Evolutionary conservation across 2,888 invertebrate species (phyloP).

Genomic region (Drosophila anomalata): DNA sequence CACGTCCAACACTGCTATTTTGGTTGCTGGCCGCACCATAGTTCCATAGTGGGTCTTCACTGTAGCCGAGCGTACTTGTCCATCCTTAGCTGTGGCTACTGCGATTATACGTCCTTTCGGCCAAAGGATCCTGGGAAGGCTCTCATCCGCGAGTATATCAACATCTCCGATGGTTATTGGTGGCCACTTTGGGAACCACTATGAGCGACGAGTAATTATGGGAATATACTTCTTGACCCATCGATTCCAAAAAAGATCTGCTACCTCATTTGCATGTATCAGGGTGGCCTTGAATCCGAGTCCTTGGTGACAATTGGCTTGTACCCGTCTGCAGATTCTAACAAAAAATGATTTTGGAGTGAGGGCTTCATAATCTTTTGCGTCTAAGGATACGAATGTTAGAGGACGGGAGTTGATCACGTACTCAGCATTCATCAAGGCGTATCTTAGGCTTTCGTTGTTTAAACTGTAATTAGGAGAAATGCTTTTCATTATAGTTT

Average conservation of each 20-base stretch:
- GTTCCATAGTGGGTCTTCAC: background rate
- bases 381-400: slow-evolving; percentile 1
- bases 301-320: background rate
- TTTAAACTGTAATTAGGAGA: background rate
- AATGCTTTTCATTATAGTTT: background rate
- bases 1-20: background rate
- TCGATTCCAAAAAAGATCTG: too few species aligned
- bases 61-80: too few species aligned
- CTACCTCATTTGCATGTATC: too few species aligned
- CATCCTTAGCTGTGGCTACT: too few species aligned
- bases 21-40: background rate
- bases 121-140: too few species aligned
- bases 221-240: too few species aligned
- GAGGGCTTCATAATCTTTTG: background rate
- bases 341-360: background rate
- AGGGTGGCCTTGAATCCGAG: too few species aligned
- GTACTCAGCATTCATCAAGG: background rate
- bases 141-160: too few species aligned
- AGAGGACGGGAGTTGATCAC: background rate
- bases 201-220: background rate
- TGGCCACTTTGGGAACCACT: background rate
- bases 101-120: too few species aligned
- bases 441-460: background rate
- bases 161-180: background rate
- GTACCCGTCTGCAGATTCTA: background rate